phyloP scores from a whole-genome alignment of 2,888 invertebrate species.

The Tetrapedia diversipes region DNA sequence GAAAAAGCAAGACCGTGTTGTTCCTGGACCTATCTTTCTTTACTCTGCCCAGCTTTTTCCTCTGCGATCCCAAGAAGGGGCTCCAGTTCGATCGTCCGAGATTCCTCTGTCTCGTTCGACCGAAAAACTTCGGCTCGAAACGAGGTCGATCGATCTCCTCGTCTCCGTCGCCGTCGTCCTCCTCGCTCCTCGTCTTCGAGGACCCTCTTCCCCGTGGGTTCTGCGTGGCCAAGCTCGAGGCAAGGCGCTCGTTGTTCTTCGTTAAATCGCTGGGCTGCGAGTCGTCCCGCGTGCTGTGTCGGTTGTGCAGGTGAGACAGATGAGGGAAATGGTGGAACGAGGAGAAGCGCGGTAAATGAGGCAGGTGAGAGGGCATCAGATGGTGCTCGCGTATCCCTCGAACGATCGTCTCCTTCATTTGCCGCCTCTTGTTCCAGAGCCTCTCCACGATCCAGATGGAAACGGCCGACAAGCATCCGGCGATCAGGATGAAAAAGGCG shows the following conservation, averaged over 20 bases:
- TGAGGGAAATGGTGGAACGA: conserved; percentile 31
- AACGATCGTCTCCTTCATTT: conserved; percentile 64
- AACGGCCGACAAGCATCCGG: conserved; percentile 81
- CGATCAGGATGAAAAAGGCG: conserved; percentile 83
- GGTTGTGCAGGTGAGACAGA: conserved; percentile 21
- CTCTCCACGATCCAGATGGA: conserved; percentile 76
- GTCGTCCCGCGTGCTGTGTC: not conserved
- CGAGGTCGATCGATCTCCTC: not conserved
- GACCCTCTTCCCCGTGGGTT: not conserved
- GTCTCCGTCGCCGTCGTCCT: too few species aligned
- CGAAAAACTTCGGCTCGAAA: conserved; percentile 19
- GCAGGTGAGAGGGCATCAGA: conserved; percentile 38
- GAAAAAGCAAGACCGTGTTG: conserved; percentile 58
- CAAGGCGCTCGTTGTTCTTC: not conserved
- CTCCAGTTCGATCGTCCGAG: conserved; percentile 35
- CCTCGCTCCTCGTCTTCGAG: too few species aligned
- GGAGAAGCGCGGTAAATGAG: conserved; percentile 6
- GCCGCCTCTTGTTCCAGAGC: conserved; percentile 74
- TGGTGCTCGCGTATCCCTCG: conserved; percentile 56
- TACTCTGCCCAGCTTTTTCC: not conserved
- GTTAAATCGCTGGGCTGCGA: not conserved
- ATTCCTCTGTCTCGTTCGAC: conserved; percentile 1
- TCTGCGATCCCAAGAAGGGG: conserved; percentile 33
- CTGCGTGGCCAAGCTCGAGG: too few species aligned
- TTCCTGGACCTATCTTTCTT: not conserved